Evolutionary conservation across 2,797 vertebrate genomes (phyloP).

Genomic region (Karalla daura): DNA sequence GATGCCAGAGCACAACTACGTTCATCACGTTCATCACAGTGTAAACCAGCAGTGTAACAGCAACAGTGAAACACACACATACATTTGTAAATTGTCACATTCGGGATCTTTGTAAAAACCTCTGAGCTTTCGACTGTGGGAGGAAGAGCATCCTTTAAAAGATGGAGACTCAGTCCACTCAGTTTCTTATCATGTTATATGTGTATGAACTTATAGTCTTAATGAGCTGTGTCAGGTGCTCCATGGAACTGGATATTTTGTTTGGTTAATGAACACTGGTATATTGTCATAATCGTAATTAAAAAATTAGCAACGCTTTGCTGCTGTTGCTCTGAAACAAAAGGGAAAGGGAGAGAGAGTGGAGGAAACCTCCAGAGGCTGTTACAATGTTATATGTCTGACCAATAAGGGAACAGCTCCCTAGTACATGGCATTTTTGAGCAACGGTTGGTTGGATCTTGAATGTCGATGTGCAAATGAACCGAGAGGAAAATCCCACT

Average conservation of each 20-base stretch:
- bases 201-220: too few species aligned
- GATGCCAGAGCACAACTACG: slow-evolving; percentile 14
- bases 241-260: too few species aligned
- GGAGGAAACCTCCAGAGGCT: too few species aligned
- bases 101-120: neutral
- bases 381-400: neutral
- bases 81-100: neutral
- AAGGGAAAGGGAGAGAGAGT: too few species aligned
- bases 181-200: neutral
- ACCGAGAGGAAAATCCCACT: neutral
- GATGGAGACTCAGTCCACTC: neutral
- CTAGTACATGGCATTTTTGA: neutral
- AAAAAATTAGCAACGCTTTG: too few species aligned
- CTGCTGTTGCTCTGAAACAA: too few species aligned
- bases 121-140: neutral
- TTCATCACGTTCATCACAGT: slow-evolving; percentile 47
- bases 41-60: slow-evolving; percentile 23
- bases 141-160: neutral
- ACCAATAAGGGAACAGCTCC: neutral
- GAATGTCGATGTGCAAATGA: neutral
- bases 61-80: neutral
- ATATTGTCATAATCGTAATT: too few species aligned
- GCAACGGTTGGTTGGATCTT: neutral
- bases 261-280: too few species aligned
- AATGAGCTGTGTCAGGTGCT: too few species aligned